Base-by-base conservation (phyloP, 2,888 invertebrate species). In the Isotomurus palustris region DNA sequence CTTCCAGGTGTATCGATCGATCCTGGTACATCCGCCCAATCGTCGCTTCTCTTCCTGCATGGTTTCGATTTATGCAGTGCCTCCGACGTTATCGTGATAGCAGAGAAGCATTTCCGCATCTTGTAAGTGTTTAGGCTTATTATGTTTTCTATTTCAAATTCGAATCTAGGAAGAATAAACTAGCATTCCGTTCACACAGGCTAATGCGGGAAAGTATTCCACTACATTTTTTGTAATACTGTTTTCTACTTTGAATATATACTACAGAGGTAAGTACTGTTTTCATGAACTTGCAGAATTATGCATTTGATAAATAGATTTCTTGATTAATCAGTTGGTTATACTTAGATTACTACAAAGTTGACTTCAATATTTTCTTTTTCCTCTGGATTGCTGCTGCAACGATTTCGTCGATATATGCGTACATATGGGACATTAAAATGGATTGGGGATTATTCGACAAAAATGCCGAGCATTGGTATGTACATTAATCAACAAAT, bases 401-500 rank as follows among this genome's bases (percentile, higher is more conserved):
- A 70, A 75, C 95, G 29, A 77, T 93, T 2, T 93, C 91, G 53
- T 95, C 97, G 0, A 83, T 89, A 59, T 99, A 99, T 76, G 91
- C 96, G 0, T 93, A 94, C 76, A 87, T 90, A 2, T 99, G 99
- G 97, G 97, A 99, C 76, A 87, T 97, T 32, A 92, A 91, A 78
- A 92, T 99, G 90, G 99, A 99, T 80, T 99, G 99, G 99, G 96
- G 96, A 0, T 80, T 97, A 55, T 85, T 97, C 73, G 95, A 95
- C 73, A 84, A 85, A 55, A 88, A 88, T 69, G 88, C 93, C 1
- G 91, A 90, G 0, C 93, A 94, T 35, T 35, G 32, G 48, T 49
- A 49, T 21, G 14, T 32, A 32, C 32, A 32, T 14, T 32, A 32
- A 32, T 32, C 8, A 10, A 14, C 32, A 32, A 32, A 10, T 32